A percentile compares a stretch with the other conserved stretches of the same genome.
Conservation (phyloP, 2,113 vertebrate species). For the Mormyrus lacerda region DNA sequence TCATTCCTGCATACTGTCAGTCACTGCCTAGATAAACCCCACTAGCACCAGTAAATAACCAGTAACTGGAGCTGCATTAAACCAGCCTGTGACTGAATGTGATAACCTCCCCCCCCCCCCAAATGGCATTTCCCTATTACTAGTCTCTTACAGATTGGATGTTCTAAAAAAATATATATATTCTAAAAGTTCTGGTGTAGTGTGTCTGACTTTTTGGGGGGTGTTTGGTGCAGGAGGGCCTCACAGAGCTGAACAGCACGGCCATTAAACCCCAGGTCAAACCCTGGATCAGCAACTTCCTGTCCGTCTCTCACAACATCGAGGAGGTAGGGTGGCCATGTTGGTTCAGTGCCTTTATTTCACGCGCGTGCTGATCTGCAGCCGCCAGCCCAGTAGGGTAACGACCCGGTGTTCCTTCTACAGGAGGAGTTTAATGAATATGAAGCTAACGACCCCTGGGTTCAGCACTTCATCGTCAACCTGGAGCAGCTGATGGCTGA, state of each 20-base stretch:
- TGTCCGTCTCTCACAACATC: conserved; percentile 92
- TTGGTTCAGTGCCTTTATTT: not conserved
- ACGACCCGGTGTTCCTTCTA: not conserved
- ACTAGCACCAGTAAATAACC: not conserved
- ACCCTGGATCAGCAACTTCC: conserved; percentile 93
- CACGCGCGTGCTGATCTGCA: not conserved
- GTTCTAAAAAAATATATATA: not conserved
- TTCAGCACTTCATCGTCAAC: conserved; percentile 92
- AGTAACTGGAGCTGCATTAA: not conserved
- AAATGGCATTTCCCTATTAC: not conserved
- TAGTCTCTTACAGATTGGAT: not conserved
- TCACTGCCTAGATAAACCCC: not conserved
- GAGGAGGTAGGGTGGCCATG: conserved; percentile 74
- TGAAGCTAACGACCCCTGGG: conserved; percentile 96
- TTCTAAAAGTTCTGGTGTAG: not conserved
- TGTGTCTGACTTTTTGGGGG: conserved; percentile 15
- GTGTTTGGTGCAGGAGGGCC: conserved; percentile 70
- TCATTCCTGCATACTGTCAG: not conserved
- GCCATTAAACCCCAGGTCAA: conserved; percentile 94
- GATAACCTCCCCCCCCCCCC: not conserved
- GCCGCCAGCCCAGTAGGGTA: not conserved
- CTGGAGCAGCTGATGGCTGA: conserved; percentile 93
- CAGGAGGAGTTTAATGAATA: conserved; percentile 97
- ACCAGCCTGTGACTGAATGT: not conserved
- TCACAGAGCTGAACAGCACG: conserved; percentile 82